These are phyloP conservation scores for Gobio occitaniae DNA, from an alignment of 2,797 vertebrate species.

Conservation along the genomic window DNA sequence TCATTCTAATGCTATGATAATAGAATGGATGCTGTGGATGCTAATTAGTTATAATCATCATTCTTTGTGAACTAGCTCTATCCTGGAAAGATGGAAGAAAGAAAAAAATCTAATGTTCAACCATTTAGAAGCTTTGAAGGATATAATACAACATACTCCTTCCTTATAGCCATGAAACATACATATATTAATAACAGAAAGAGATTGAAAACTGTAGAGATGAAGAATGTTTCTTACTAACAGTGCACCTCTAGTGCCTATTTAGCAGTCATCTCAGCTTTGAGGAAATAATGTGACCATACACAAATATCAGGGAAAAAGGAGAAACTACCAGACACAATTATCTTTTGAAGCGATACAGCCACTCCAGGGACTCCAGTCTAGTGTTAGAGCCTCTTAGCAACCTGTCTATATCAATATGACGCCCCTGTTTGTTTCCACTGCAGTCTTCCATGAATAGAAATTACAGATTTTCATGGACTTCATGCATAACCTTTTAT, in stretches of 20 bases:
- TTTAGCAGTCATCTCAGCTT: conserved; percentile 40
- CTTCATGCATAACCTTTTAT: conserved; percentile 41
- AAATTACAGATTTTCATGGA: conserved; percentile 63
- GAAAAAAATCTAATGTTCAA: not conserved
- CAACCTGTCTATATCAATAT: conserved; percentile 71
- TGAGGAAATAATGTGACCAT: conserved; percentile 36
- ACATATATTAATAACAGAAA: conserved; percentile 16
- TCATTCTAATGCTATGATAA: not conserved
- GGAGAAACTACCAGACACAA: conserved; percentile 32
- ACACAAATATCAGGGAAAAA: conserved; percentile 46
- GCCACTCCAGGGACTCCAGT: conserved; percentile 51
- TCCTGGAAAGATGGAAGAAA: not conserved
- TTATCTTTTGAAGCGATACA: conserved; percentile 57
- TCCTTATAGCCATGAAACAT: not conserved
- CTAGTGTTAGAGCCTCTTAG: conserved; percentile 46
- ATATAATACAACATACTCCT: not conserved
- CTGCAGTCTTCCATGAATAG: conserved; percentile 74
- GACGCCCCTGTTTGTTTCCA: conserved; percentile 50
- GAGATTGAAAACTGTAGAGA: not conserved
- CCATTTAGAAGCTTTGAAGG: not conserved
- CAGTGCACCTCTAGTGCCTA: conserved; percentile 12
- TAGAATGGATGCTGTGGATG: not conserved
- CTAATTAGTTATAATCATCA: not conserved
- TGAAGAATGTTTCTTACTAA: not conserved
- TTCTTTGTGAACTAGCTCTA: not conserved